Evolutionary conservation across 2,797 vertebrate genomes (phyloP).

Genomic region (Oreortyx pictus): DNA sequence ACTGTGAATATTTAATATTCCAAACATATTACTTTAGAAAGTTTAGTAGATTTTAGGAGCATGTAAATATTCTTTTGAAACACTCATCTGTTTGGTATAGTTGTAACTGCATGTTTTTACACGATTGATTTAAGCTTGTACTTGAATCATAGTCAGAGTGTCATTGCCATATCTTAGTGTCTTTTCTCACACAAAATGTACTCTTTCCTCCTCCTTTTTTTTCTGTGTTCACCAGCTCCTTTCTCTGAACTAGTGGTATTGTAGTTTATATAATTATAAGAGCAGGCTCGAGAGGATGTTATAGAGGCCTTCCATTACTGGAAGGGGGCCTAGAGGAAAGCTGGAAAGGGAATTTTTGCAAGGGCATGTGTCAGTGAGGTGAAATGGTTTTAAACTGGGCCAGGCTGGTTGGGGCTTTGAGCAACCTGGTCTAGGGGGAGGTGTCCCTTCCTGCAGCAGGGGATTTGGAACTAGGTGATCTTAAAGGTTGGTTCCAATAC

Average conservation of each 20-base stretch:
- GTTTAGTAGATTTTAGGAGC: background rate
- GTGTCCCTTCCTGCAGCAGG: too few relatives aligned
- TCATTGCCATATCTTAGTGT: background rate
- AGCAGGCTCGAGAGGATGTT: too few relatives aligned
- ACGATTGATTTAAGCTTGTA: background rate
- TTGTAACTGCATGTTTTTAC: background rate
- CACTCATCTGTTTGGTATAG: background rate
- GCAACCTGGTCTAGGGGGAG: too few relatives aligned
- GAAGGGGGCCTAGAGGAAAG: too few relatives aligned
- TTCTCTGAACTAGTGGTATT: background rate
- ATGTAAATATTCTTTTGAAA: background rate
- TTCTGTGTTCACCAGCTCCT: background rate
- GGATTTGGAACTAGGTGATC: too few relatives aligned
- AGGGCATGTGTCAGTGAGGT: too few relatives aligned
- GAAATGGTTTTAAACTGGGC: too few relatives aligned
- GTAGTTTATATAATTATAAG: background rate
- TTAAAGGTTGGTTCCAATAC: too few relatives aligned
- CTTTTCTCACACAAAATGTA: background rate
- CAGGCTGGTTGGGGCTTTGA: too few relatives aligned
- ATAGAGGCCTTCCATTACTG: too few relatives aligned
- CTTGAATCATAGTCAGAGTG: background rate
- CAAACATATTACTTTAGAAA: background rate
- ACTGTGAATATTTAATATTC: background rate
- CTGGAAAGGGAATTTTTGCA: too few relatives aligned
- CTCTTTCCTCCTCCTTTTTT: background rate